Base-by-base conservation (phyloP, 2,888 invertebrate genomes). In the Tenthredo scrophulariae region DNA sequence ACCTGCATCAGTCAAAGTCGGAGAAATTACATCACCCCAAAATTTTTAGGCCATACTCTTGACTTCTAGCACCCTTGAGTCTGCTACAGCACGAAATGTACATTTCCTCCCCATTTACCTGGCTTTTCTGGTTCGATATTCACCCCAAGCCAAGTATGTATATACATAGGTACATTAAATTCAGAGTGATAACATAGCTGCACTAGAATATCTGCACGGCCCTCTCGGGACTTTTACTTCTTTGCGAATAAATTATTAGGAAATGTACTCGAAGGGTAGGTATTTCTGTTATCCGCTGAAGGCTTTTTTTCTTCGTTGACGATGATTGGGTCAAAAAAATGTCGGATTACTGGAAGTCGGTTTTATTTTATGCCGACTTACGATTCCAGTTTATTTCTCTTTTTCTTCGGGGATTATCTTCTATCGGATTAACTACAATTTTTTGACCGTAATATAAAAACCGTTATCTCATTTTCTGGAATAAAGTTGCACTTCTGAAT, bases 31-130 rank as follows among this genome's bases (percentile, higher is more conserved):
- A 29, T 54, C 9, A 50, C 26, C 77, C 54, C 15, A 29, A 54
- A 54, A 33, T 77, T 54, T 77, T 29, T 37, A 50, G n/a, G 50
- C 13, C n/a, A 29, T 54, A 33, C 77, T 54, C 77, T 54, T n/a
- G 77, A 29, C 29, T 54, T 29, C 22, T 77, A 33, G 77, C 33
- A 77, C 77, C 77, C 77, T 77, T 33, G 50, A 77, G 46, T 9
- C 77, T 40, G 33, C 54, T 29, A 54, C 77, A 54, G 29, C 77
- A 50, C 29, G 33, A 18, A 77, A 77, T 22, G 18, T 54, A 54
- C 29, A 77, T 50, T 54, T 54, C 22, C 54, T 77, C 50, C 15
- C 77, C 33, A 54, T 29, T 54, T 15, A 18, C 77, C 77, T 77
- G 15, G 54, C 50, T 54, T 77, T 40, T 77, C 33, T 54, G 54